A percentile compares a stretch with the other conserved stretches of the same genome.
Conservation (phyloP, 2,797 vertebrate genomes). For the Momotus momota region DNA sequence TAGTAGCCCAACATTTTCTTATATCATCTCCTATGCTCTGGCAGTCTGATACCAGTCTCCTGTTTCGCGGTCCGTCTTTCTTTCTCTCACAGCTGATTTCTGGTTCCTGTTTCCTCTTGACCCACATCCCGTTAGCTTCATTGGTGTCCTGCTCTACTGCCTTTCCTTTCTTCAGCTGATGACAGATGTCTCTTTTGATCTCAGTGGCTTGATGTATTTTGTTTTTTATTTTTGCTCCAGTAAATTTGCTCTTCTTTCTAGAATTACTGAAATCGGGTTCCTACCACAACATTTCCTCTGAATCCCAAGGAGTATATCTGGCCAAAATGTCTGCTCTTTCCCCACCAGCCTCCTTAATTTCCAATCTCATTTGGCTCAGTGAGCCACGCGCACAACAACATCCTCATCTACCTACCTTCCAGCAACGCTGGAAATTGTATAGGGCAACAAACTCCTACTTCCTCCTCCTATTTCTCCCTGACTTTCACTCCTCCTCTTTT, state of each 20-base stretch:
- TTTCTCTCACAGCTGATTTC: background rate
- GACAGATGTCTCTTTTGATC: background rate
- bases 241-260: background rate
- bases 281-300: background rate
- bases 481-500: background rate
- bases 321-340: background rate
- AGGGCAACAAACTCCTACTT: background rate
- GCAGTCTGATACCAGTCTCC: background rate
- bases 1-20: background rate
- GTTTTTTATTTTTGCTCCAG: background rate
- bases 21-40: background rate
- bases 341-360: background rate
- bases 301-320: background rate
- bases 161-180: background rate
- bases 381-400: background rate
- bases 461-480: background rate
- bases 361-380: background rate
- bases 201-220: background rate
- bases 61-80: background rate
- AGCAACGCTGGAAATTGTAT: background rate
- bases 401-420: background rate
- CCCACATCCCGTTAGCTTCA: background rate
- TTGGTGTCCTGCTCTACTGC: background rate
- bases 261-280: background rate
- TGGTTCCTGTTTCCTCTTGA: background rate